phyloP scores from a whole-genome alignment of 2,888 invertebrate species.

The Aspidiotus destructor region DNA sequence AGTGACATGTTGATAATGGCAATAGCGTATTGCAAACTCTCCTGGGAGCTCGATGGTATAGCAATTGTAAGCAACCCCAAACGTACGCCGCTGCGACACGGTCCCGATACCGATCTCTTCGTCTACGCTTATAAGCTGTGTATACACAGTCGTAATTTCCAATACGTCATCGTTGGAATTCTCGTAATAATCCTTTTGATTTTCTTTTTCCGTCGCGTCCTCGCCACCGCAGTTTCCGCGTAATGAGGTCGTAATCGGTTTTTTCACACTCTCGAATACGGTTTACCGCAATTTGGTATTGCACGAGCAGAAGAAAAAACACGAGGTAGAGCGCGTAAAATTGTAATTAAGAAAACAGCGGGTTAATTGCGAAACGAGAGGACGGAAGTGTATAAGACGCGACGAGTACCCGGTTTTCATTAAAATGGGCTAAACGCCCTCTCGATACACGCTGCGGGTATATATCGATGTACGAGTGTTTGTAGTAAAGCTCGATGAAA shows the following conservation, averaged over 20 bases:
- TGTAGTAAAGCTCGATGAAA: neutral
- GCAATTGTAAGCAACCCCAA: constrained; percentile 23
- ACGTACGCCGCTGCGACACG: too few relatives aligned
- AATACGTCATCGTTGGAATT: constrained; percentile 18
- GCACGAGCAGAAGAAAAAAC: too few relatives aligned
- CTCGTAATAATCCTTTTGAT: constrained; percentile 25
- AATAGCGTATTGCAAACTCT: constrained; percentile 26
- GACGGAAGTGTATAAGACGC: neutral
- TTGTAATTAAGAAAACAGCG: too few relatives aligned
- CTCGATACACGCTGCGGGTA: neutral
- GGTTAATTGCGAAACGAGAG: too few relatives aligned
- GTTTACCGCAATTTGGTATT: too few relatives aligned
- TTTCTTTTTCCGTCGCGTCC: neutral
- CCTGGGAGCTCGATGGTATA: constrained; percentile 10
- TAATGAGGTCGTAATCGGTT: too few relatives aligned
- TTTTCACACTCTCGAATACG: too few relatives aligned
- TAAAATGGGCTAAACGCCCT: neutral
- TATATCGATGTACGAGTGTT: neutral
- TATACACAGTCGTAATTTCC: constrained; percentile 9
- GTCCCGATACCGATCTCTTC: too few relatives aligned
- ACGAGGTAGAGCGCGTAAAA: too few relatives aligned
- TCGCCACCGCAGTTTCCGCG: too few relatives aligned
- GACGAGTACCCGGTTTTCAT: neutral
- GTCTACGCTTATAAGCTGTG: too few relatives aligned
- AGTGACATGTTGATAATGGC: constrained; percentile 26